phyloP scores from a whole-genome alignment of 2,797 vertebrate genomes.

The Liasis olivaceus region DNA sequence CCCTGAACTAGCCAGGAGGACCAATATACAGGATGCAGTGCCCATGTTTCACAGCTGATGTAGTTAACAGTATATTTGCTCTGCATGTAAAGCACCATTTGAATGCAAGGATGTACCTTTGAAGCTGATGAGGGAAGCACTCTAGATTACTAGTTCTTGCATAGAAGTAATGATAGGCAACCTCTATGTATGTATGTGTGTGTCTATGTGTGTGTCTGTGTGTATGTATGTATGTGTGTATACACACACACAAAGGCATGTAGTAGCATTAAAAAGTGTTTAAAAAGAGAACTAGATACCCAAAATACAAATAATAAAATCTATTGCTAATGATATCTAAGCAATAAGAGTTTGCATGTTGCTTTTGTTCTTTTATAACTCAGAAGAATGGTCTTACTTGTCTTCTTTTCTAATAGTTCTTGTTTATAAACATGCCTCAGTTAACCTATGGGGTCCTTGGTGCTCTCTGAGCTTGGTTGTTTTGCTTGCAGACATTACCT shows the following conservation, averaged over 20 bases:
- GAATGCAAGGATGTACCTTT: not conserved
- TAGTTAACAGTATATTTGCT: not conserved
- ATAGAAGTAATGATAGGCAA: not conserved
- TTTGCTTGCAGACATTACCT: not conserved
- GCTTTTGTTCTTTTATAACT: not conserved
- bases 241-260: too few species aligned
- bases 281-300: not conserved
- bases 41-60: not conserved
- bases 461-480: not conserved
- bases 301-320: not conserved
- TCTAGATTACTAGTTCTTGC: not conserved
- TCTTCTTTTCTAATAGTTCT: not conserved
- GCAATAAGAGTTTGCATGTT: not conserved
- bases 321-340: not conserved
- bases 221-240: too few species aligned
- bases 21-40: not conserved
- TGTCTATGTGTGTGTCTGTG: too few species aligned
- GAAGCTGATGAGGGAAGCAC: not conserved
- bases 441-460: not conserved
- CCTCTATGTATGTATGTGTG: too few species aligned
- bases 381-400: too few species aligned
- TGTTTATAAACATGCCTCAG: not conserved
- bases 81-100: too few species aligned
- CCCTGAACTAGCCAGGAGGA: not conserved
- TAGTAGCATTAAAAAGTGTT: too few species aligned